Evolutionary conservation across 2,797 vertebrate species (phyloP).

Genomic region (Crenuchus spilurus): DNA sequence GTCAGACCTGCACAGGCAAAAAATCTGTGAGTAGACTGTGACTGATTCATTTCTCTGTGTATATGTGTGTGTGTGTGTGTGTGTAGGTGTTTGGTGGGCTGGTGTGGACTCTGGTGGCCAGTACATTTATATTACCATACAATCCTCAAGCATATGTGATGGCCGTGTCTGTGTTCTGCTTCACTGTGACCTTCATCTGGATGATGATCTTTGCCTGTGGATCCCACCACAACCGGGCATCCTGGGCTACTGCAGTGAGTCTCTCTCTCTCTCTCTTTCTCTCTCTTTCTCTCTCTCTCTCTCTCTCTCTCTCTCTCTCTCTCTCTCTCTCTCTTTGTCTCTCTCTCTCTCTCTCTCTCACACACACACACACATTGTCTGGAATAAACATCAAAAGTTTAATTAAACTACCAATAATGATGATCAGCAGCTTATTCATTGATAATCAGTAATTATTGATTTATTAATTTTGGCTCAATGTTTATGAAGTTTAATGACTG

Average conservation of each 20-base stretch:
- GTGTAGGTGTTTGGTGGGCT: constrained; percentile 79
- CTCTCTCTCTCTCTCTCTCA: no score
- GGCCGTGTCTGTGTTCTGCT: constrained; percentile 91
- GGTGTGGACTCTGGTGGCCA: constrained; percentile 88
- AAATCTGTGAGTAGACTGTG: no score
- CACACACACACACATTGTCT: no score
- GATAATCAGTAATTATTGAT: no score
- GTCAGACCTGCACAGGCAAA: no score
- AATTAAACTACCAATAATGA: no score
- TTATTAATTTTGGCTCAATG: no score
- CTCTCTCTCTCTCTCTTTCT: neutral
- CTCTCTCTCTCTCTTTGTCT: no score
- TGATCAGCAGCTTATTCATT: no score
- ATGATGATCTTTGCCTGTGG: constrained; percentile 76
- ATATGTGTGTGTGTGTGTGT: constrained; percentile 48
- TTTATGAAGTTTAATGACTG: no score
- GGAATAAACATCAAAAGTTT: no score
- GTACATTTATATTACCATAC: neutral
- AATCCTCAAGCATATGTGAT: constrained; percentile 89
- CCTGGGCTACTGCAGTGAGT: constrained; percentile 71
- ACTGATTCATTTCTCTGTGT: no score
- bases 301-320: neutral
- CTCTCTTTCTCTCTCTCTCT: neutral
- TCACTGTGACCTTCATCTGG: constrained; percentile 80
- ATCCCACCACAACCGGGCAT: constrained; percentile 65